These are phyloP conservation scores for Chascanopsetta lugubris DNA, from an alignment of 2,113 vertebrate genomes.

Conservation along the genomic window DNA sequence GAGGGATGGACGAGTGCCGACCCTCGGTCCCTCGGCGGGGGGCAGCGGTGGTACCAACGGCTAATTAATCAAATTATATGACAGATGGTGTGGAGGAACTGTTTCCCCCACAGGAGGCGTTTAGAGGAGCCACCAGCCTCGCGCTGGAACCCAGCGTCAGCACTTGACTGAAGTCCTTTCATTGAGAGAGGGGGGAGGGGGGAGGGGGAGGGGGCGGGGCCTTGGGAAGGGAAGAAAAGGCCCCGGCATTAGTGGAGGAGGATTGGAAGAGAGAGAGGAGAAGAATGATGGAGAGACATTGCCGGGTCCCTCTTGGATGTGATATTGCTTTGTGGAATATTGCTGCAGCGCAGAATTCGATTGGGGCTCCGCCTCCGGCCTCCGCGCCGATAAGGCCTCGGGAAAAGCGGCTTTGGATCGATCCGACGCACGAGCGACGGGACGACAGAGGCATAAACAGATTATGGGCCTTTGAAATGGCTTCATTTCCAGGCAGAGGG, in stretches of 20 bases:
- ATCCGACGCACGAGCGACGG: conserved; percentile 65
- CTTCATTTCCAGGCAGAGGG: conserved; percentile 71
- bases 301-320: conserved; percentile 69
- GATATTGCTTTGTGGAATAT: conserved; percentile 81
- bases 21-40: conserved; percentile 62
- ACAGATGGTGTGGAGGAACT: conserved; percentile 71
- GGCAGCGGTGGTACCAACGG: conserved; percentile 61
- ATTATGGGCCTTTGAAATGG: conserved; percentile 71
- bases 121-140: conserved; percentile 50
- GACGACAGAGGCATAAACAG: conserved; percentile 70
- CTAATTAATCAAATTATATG: conserved; percentile 76
- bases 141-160: conserved; percentile 52
- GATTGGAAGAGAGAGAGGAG: conserved; percentile 57
- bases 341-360: conserved; percentile 75
- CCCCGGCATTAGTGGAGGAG: conserved; percentile 45
- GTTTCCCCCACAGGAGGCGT: conserved; percentile 63
- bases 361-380: conserved; percentile 56
- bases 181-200: conserved; percentile 45
- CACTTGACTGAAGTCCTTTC: conserved; percentile 59
- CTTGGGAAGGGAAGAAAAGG: conserved; percentile 34
- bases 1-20: conserved; percentile 69
- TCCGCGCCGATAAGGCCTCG: conserved; percentile 59
- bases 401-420: conserved; percentile 77
- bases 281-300: conserved; percentile 75
- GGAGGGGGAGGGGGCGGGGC: not conserved